phyloP scores from a whole-genome alignment of 2,888 invertebrate genomes.

The Leucophenga montana region DNA sequence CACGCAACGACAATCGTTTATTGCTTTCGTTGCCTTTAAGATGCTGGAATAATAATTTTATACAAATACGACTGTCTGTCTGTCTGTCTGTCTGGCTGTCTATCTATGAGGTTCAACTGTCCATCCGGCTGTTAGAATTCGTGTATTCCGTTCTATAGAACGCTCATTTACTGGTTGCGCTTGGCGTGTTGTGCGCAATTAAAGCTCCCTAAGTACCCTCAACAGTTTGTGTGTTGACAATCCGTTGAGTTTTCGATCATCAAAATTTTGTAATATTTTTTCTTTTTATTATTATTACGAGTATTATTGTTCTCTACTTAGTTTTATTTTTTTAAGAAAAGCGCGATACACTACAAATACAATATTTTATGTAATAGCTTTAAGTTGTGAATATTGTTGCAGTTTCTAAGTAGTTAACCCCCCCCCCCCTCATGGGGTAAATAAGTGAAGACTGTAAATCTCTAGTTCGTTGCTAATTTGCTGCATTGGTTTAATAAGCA shows the following conservation, averaged over 20 bases:
- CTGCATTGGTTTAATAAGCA: too few species aligned
- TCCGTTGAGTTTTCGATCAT: constrained; percentile 40
- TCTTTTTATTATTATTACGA: background rate
- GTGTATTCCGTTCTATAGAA: background rate
- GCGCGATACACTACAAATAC: background rate
- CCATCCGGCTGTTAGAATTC: too few species aligned
- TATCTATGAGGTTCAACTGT: background rate
- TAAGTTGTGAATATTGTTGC: background rate
- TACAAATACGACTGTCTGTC: too few species aligned
- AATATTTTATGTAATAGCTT: background rate
- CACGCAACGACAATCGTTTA: too few species aligned
- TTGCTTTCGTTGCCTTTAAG: too few species aligned
- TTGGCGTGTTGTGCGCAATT: constrained; percentile 53
- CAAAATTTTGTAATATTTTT: constrained; percentile 1
- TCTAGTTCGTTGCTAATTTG: too few species aligned
- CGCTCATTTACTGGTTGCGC: background rate
- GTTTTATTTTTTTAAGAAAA: background rate
- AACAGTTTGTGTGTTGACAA: constrained; percentile 47
- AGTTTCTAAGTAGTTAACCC: too few species aligned
- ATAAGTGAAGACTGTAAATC: too few species aligned
- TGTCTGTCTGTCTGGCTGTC: background rate
- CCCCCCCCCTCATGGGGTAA: too few species aligned
- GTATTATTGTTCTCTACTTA: background rate
- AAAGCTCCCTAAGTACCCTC: constrained; percentile 28
- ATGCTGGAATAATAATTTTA: too few species aligned